Conservation (phyloP, 2,888 invertebrate species). For the Sisyra nigra region DNA sequence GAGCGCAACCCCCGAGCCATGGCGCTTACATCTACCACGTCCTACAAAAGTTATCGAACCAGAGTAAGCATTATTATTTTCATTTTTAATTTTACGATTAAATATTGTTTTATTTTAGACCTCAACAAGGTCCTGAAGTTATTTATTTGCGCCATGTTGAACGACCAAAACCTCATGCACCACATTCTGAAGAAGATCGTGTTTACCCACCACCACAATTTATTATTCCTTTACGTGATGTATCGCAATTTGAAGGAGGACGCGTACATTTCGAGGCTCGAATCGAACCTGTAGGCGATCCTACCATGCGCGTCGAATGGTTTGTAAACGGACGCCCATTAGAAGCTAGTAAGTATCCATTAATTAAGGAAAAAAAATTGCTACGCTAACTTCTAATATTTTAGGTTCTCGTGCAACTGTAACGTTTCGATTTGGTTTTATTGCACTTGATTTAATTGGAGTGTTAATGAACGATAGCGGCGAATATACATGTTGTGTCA, state of each 20-base stretch:
- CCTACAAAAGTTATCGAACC: slow-evolving; percentile 91
- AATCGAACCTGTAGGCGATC: slow-evolving; percentile 93
- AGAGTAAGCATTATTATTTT: slow-evolving; percentile 45
- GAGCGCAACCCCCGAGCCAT: slow-evolving; percentile 66
- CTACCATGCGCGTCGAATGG: slow-evolving; percentile 94
- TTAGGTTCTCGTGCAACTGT: slow-evolving; percentile 88
- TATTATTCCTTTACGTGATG: slow-evolving; percentile 72
- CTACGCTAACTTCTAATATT: slow-evolving; percentile 1
- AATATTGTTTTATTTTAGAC: slow-evolving; percentile 32
- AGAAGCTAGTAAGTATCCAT: slow-evolving; percentile 63
- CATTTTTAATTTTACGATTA: background rate
- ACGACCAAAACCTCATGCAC: slow-evolving; percentile 67
- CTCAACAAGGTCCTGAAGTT: slow-evolving; percentile 82
- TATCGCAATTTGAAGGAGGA: slow-evolving; percentile 75
- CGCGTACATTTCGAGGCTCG: slow-evolving; percentile 94
- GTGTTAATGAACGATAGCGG: slow-evolving; percentile 75
- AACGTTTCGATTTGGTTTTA: slow-evolving; percentile 94
- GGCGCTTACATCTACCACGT: slow-evolving; percentile 81
- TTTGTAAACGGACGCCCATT: slow-evolving; percentile 81
- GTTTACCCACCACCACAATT: slow-evolving; percentile 84
- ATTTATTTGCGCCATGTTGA: slow-evolving; percentile 87
- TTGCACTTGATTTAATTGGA: slow-evolving; percentile 81
- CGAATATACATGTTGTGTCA: slow-evolving; percentile 78
- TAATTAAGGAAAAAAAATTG: background rate
- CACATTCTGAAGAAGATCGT: slow-evolving; percentile 70